Percentiles rank a stretch among this genome's conserved stretches.
Evolutionary conservation across 1,140 invertebrate genomes (phyloP).

Genomic region (Watersipora subatra): DNA sequence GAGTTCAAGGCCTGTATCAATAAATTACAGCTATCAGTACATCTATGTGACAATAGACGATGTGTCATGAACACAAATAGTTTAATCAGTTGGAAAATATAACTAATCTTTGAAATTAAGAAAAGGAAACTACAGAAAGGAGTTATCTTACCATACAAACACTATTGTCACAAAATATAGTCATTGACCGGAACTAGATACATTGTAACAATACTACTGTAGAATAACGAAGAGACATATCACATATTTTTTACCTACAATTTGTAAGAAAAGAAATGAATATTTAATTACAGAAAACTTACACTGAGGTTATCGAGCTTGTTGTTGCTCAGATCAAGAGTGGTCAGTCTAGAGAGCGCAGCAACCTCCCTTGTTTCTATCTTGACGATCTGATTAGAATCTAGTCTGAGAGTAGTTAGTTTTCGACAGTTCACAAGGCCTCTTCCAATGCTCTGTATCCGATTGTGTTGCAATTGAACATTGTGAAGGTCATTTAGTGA

Average conservation of each 20-base stretch:
- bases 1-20: slow-evolving; percentile 27
- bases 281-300: too few species aligned
- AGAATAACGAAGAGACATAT: too few species aligned
- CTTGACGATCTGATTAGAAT: slow-evolving; percentile 26
- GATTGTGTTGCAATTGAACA: slow-evolving; percentile 33
- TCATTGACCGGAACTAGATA: too few species aligned
- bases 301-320: slow-evolving; percentile 26
- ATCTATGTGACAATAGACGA: not conserved
- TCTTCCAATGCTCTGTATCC: slow-evolving; percentile 25
- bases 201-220: too few species aligned
- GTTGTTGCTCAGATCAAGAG: slow-evolving; percentile 31
- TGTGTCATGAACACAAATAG: too few species aligned
- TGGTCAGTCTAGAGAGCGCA: slow-evolving; percentile 25
- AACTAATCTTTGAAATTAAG: too few species aligned
- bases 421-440: slow-evolving; percentile 23
- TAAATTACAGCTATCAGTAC: slow-evolving; percentile 1
- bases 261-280: too few species aligned
- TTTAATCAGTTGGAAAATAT: too few species aligned
- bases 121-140: too few species aligned
- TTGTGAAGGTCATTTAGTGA: slow-evolving; percentile 26
- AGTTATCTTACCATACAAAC: too few species aligned
- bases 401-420: slow-evolving; percentile 24
- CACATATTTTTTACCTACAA: too few species aligned
- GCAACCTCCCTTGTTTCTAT: slow-evolving; percentile 27
- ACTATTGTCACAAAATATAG: too few species aligned